Base-by-base conservation (phyloP, 2,797 vertebrate species). In the Philypnodon macrostomus region DNA sequence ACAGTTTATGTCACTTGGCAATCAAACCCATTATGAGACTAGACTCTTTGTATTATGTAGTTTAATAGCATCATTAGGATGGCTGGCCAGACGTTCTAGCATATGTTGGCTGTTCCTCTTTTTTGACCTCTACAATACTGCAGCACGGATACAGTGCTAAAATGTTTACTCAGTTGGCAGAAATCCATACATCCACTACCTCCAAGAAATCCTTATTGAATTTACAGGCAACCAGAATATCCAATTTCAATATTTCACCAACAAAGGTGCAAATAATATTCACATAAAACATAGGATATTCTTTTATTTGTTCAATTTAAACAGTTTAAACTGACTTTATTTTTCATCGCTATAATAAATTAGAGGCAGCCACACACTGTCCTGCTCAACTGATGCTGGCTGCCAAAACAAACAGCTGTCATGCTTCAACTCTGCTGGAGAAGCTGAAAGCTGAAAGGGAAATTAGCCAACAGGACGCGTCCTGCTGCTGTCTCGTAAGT, bases 401-500 rank as follows among this genome's bases (percentile, higher is more conserved):
- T 70, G 80, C 87, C 83, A 86, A 85, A 76, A 67, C 72, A 80
- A 87, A 83, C 83, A 81, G 82, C 79, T 79, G 83, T 77, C 79
- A 67, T 30, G 77, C 70, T 68, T 79, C 81, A 55, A 72, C 67
- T 53, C 69, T 2, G 27, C 63, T 55, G 52, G 64, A 53, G 54
- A 75, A 79, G 85, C 66, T 78, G 80, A 87, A 73, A 79, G 85
- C 66, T 78, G 80, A 87, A 73, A 85, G 78, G 80, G 77, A 86
- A 83, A 84, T 84, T 60, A 83, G 72, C 68, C 58, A 73, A 80
- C 64, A 54, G 73, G 73, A 71, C 31, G 42, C 55, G 71, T 76
- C 77, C 80, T 27, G 60, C 63, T 63, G 71, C 24, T 70, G 58
- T 67, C 62, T 65, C 30, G 53, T 15, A 26, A 50, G 59, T 50